Evolutionary conservation across 2,888 invertebrate species (phyloP), one percentile per base, ranked within the genome.

Genomic region (Noctua comes): DNA sequence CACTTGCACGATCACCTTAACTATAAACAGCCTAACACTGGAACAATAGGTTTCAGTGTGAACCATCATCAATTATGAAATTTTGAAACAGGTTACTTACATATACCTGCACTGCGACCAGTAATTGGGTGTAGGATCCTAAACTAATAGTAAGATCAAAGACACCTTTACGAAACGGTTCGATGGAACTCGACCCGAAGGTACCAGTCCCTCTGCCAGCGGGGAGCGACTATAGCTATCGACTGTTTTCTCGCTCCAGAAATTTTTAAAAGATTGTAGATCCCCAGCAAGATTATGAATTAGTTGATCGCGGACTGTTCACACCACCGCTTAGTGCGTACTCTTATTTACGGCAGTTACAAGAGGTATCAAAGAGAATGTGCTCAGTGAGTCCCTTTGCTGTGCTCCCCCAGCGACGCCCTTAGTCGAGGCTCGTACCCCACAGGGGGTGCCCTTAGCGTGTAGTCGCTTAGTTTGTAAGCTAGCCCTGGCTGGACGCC

Each of bases 121-220:
- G 87, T 87, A 87, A 87, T 87, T 87, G 85, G 87, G 74, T 71
- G 76, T 62, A 68, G 21, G 66, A 48, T 74, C 75, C 87, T 79
- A 82, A 87, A 80, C 85, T 88, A 87, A 87, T 85, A 87, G 73
- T 36, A 48, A 78, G 84, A 86, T 86, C 88, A 87, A 88, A 87
- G 88, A 71, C 82, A 77, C 57, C 83, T 73, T 70, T 70, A 68
- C 27, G 31, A 11, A 64, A 27, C 66, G 78, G 27, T 4, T 66
- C 83, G 57, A 46, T 31, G 77, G 54, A 21, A 18, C 59, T 54
- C 27, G 43, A 46, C 57, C 57, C 77, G 7, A n/a, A 66, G n/a
- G 66, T 18, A 43, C 43, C 18, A 10, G 43, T 18, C 27, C 43
- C 43, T 40, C 8, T 43, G 66, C 43, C 4, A 1, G 7, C n/a